Conservation (phyloP, 2,888 invertebrate species). For the Agrotis ipsilon region DNA sequence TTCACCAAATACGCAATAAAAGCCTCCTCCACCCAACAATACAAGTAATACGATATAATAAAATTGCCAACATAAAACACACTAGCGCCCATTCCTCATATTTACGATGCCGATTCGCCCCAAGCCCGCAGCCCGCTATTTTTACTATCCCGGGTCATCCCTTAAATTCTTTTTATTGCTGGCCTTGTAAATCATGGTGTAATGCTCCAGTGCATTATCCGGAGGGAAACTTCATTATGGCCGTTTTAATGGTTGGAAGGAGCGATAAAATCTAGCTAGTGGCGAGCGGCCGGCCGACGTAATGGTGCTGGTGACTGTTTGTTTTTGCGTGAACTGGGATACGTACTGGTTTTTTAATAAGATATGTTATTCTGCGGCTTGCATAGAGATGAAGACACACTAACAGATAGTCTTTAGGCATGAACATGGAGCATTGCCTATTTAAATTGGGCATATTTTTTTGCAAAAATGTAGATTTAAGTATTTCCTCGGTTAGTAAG, state of each 20-base stretch:
- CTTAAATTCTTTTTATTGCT: slow-evolving; percentile 91
- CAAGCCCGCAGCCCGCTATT: slow-evolving; percentile 77
- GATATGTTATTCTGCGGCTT: neutral
- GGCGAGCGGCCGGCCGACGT: slow-evolving; percentile 74
- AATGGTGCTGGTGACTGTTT: slow-evolving; percentile 71
- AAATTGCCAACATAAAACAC: slow-evolving; percentile 74
- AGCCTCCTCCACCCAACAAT: slow-evolving; percentile 66
- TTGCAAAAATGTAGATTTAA: no score
- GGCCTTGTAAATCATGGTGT: slow-evolving; percentile 90
- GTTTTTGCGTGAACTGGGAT: slow-evolving; percentile 60
- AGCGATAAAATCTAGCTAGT: slow-evolving; percentile 90
- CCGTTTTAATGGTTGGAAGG: slow-evolving; percentile 90
- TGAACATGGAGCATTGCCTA: no score
- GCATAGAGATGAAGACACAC: neutral
- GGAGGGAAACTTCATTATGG: slow-evolving; percentile 90
- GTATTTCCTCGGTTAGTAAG: no score
- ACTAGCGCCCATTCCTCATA: slow-evolving; percentile 85
- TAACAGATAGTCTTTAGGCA: no score
- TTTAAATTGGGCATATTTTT: no score
- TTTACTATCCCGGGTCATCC: slow-evolving; percentile 88
- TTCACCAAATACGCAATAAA: slow-evolving; percentile 58
- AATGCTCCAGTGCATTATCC: slow-evolving; percentile 90
- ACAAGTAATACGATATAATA: slow-evolving; percentile 77
- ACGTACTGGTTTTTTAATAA: slow-evolving; percentile 38
- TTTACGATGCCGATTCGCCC: slow-evolving; percentile 83